A percentile compares a stretch with the other conserved stretches of the same genome.
Evolutionary conservation across 2,113 vertebrate species (phyloP).

Genomic region (Puffinus mauretanicus): DNA sequence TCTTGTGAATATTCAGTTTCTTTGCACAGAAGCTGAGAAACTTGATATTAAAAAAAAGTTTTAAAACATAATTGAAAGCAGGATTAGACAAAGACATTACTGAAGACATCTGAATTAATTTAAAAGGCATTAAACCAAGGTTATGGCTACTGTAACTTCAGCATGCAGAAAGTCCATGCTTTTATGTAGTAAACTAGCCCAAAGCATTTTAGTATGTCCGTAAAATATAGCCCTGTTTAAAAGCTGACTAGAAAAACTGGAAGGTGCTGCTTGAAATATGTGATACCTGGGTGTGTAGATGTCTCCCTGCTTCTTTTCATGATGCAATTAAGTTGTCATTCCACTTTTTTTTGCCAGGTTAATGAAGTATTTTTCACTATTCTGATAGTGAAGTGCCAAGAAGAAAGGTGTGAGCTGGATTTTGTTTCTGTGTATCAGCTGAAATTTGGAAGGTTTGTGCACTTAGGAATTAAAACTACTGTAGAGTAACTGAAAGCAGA

Average conservation of each 20-base stretch:
- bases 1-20: neutral
- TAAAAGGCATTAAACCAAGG: neutral
- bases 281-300: slow-evolving; percentile 46
- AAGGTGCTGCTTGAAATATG: slow-evolving; percentile 28
- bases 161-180: neutral
- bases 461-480: neutral
- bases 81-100: neutral
- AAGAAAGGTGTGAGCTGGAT: neutral
- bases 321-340: slow-evolving; percentile 11
- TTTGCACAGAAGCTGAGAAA: neutral
- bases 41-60: neutral
- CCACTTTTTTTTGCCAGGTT: neutral
- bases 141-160: neutral
- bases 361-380: neutral
- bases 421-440: neutral
- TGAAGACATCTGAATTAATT: neutral
- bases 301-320: slow-evolving; percentile 18
- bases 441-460: neutral
- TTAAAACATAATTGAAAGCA: neutral
- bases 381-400: neutral
- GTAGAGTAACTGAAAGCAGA: neutral
- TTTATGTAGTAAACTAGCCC: neutral
- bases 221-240: slow-evolving; percentile 1
- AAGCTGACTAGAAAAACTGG: slow-evolving; percentile 57
- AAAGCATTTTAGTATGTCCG: neutral